Base-by-base conservation (phyloP, 2,797 vertebrate genomes). In the Notolepis coatsorum region DNA sequence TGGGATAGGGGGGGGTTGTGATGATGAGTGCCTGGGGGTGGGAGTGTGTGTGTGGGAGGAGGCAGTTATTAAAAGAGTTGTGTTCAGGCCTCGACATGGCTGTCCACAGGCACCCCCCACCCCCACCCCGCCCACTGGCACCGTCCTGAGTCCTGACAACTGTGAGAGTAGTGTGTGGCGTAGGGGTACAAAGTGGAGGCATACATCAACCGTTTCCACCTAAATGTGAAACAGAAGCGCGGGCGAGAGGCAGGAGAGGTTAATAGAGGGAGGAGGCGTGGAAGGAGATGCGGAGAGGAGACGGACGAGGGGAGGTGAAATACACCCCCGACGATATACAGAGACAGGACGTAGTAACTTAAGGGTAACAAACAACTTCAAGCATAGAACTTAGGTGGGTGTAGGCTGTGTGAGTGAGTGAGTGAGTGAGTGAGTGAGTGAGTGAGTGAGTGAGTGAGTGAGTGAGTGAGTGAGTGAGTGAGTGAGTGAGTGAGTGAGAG, bases 341-440 rank as follows among this genome's bases (percentile, higher is more conserved):
- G 5, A 42, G 39, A 52, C 28, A 42, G 42, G 46, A 69, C 52
- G 52, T 50, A 33, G 54, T 48, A 53, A 64, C 46, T 81, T 57
- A 65, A 58, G 35, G 54, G 50, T 43, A n/a, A 51, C 46, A 49
- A 65, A 53, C 57, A 56, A 68, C 17, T 50, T n/a, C n/a, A 73
- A 79, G 73, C 61, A 48, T 17, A 27, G 42, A 50, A 59, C 18
- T 12, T 15, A 50, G 52, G 57, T 47, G 67, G 42, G 49, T 64
- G 66, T 17, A 27, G 38, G 28, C n/a, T 38, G 39, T 5, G 50
- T 69, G 53, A 59, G 65, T 55, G 60, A 75, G 45, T 65, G 46
- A 43, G 24, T 12, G 18, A 10, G 15, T 15, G 18, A 8, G n/a
- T 9, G 6, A 28, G 30, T 48, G 46, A 13, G 10, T 23, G n/a